Evolutionary conservation across 2,113 vertebrate species (phyloP).

Genomic region (Caracal caracal): DNA sequence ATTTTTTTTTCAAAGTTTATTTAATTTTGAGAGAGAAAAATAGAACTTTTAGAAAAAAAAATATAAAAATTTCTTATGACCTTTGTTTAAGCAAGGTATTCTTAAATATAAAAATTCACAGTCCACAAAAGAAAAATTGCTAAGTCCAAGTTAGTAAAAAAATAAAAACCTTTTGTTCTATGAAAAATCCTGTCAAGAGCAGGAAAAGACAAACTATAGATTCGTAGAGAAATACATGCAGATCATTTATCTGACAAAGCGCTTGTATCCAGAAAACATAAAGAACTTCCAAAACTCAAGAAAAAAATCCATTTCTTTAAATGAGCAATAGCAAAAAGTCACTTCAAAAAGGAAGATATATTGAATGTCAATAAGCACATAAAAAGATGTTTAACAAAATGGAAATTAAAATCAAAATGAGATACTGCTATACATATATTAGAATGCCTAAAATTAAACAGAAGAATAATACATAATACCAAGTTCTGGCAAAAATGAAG

Average conservation of each 20-base stretch:
- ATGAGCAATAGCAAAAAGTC: background rate
- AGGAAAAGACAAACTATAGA: background rate
- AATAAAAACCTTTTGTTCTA: background rate
- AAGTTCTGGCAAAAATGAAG: background rate
- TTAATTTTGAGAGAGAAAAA: no score
- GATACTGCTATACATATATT: background rate
- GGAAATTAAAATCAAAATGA: background rate
- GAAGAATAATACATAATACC: background rate
- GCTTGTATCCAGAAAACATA: background rate
- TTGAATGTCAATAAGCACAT: background rate
- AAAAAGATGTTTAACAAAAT: background rate
- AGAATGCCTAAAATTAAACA: background rate
- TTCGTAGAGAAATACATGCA: background rate
- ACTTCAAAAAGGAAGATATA: background rate
- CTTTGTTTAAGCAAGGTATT: background rate
- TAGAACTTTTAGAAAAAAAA: background rate
- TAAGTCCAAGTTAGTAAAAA: background rate
- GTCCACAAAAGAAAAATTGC: background rate
- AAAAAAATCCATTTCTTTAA: background rate
- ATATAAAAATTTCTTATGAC: background rate
- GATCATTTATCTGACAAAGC: background rate
- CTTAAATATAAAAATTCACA: background rate
- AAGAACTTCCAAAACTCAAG: background rate
- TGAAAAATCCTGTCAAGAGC: background rate
- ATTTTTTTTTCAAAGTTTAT: no score